Evolutionary conservation across 2,113 vertebrate genomes (phyloP).

Genomic region (Tichodroma muraria): DNA sequence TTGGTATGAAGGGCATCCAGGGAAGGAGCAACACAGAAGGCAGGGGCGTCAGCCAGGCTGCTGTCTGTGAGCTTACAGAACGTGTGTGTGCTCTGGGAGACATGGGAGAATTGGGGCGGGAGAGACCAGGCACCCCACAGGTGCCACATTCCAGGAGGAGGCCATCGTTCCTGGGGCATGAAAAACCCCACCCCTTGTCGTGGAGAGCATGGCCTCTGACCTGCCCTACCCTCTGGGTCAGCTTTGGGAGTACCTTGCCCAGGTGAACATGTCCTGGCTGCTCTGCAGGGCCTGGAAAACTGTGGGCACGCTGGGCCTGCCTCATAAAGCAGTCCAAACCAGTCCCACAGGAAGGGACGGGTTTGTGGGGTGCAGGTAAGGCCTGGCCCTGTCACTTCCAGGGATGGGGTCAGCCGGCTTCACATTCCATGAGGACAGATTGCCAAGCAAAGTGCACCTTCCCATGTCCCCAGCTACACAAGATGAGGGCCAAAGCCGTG

Average conservation of each 20-base stretch:
- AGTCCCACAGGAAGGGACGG: fast-evolving
- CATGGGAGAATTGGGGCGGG: neutral
- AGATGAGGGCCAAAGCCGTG: neutral
- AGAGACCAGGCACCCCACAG: neutral
- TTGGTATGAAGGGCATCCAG: neutral
- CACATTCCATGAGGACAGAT: neutral
- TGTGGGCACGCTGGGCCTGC: neutral
- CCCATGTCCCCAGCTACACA: neutral
- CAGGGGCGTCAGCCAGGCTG: neutral
- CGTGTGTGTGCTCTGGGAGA: neutral
- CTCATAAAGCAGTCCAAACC: neutral
- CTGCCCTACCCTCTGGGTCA: neutral
- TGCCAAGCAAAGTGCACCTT: neutral
- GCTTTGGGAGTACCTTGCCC: neutral
- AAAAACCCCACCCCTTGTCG: neutral
- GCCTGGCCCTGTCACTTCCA: neutral
- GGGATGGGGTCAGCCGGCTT: neutral
- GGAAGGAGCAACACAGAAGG: neutral
- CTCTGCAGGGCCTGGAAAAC: neutral
- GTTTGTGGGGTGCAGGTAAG: neutral
- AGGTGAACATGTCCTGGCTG: neutral
- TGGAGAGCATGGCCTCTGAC: neutral
- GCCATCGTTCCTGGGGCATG: fast-evolving
- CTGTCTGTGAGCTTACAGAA: neutral
- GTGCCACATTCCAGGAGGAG: neutral